Conservation (phyloP, 2,888 invertebrate genomes). For the Leistus spinibarbis region DNA sequence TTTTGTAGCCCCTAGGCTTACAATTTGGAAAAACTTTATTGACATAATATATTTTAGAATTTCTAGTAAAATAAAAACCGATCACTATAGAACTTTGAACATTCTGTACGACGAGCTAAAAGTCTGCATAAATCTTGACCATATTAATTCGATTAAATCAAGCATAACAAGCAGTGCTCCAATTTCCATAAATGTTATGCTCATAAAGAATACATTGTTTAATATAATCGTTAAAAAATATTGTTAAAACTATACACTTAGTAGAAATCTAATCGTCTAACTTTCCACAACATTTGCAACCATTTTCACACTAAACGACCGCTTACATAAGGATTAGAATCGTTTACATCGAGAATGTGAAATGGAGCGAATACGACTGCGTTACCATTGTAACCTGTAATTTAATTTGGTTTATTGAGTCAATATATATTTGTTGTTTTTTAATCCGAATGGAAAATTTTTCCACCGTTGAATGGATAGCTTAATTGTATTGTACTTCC, state of each 20-base stretch:
- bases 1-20: no score
- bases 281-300: neutral
- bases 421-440: neutral
- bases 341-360: neutral
- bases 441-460: neutral
- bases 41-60: no score
- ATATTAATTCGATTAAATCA: neutral
- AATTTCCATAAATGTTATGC: neutral
- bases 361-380: neutral
- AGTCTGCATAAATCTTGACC: neutral
- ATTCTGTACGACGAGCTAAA: no score
- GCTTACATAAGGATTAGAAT: neutral
- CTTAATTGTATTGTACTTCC: constrained; percentile 12
- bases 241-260: neutral
- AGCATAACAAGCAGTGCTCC: neutral
- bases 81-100: no score
- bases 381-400: neutral
- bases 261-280: neutral
- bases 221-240: neutral
- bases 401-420: neutral
- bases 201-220: neutral
- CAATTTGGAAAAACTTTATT: no score
- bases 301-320: neutral
- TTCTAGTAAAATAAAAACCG: no score
- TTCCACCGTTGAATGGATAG: constrained; percentile 17